Conservation (phyloP, 2,888 invertebrate species). For the Amiota communis region DNA sequence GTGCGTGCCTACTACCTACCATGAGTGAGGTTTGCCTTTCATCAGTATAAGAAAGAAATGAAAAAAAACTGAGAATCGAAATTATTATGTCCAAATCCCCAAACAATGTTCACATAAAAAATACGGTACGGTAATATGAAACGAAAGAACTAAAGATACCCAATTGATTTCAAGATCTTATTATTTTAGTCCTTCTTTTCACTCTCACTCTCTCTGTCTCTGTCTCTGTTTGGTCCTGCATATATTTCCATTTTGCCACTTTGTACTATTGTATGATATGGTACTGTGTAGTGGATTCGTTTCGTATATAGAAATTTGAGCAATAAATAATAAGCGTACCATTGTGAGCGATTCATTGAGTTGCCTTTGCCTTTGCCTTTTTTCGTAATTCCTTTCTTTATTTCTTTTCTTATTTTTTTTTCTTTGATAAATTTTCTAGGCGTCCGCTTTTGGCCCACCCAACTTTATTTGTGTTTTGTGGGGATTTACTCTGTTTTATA, state of each 20-base stretch:
- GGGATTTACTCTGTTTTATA: neutral
- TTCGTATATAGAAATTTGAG: constrained; percentile 1
- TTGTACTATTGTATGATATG: neutral
- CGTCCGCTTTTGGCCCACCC: neutral
- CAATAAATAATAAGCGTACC: constrained; percentile 33
- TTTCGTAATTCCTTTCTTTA: neutral
- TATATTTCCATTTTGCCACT: constrained; percentile 12
- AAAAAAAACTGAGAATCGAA: constrained; percentile 12
- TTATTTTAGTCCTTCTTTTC: too few species aligned
- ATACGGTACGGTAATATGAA: too few species aligned
- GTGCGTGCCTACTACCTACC: constrained; percentile 14
- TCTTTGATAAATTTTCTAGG: too few species aligned
- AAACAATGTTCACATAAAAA: constrained; percentile 32
- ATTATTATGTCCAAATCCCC: constrained; percentile 29
- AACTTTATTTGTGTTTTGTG: neutral
- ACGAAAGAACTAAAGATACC: neutral
- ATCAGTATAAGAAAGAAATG: constrained; percentile 1
- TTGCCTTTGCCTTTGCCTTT: neutral
- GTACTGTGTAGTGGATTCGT: too few species aligned
- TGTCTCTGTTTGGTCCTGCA: too few species aligned
- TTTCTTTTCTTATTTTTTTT: neutral
- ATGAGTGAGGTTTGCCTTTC: neutral
- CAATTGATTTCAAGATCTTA: constrained; percentile 10
- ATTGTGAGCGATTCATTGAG: constrained; percentile 22
- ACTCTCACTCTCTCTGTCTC: too few species aligned